These are phyloP conservation scores for Ataeniobius toweri DNA, from an alignment of 2,797 vertebrate species.

Conservation along the genomic window DNA sequence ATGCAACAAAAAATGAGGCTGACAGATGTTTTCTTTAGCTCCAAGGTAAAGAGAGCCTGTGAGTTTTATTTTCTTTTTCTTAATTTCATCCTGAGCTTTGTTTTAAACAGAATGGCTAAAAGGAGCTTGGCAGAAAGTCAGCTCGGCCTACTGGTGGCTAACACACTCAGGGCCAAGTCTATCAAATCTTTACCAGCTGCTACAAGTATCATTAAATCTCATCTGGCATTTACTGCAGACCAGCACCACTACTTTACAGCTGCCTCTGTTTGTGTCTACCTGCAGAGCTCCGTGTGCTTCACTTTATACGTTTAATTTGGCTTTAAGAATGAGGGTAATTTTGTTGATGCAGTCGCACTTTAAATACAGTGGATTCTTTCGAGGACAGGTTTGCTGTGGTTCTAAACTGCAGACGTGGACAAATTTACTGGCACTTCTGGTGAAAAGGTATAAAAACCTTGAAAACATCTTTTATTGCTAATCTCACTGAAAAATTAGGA, in stretches of 20 bases:
- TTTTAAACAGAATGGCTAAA: constrained; percentile 10
- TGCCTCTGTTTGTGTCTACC: constrained; percentile 2
- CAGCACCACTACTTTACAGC: background rate
- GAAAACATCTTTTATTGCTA: background rate
- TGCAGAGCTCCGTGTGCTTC: background rate
- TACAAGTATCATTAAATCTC: constrained; percentile 16
- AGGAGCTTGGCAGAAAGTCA: constrained; percentile 23
- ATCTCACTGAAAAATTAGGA: background rate
- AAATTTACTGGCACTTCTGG: background rate
- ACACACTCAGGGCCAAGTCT: constrained; percentile 17
- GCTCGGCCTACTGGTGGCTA: constrained; percentile 15
- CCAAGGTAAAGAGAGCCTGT: background rate
- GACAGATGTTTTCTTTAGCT: background rate
- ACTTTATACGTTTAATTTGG: background rate
- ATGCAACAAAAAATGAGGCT: background rate
- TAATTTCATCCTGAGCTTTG: constrained; percentile 8
- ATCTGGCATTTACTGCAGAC: background rate
- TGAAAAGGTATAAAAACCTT: background rate
- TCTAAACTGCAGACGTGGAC: background rate
- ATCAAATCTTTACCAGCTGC: constrained; percentile 35
- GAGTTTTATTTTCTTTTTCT: background rate
- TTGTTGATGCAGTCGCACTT: background rate
- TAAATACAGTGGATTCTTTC: background rate
- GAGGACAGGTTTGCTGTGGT: background rate
- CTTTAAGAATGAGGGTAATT: background rate